Conservation (phyloP, 92 coral and sea anemone genomes). For the Epizoanthus ramosus region DNA sequence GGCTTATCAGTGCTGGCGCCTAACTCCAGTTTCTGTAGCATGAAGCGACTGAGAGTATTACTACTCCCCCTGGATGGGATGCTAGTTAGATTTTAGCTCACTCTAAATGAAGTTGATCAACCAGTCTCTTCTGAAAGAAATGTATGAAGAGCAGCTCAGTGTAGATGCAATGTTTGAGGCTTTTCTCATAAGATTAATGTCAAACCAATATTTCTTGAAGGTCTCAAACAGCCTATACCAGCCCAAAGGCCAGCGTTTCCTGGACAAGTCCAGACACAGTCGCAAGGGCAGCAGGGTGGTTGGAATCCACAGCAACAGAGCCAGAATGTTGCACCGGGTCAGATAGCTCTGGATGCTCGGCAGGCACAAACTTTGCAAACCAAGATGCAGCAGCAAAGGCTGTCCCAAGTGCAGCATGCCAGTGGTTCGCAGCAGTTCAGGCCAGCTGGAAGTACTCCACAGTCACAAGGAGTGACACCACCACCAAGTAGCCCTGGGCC, state of each 20-base stretch:
- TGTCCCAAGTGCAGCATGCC: conserved; percentile 17
- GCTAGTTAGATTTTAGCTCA: too few species aligned
- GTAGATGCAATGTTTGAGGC: not conserved
- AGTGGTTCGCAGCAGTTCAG: conserved; percentile 13
- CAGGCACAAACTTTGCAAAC: conserved; percentile 40
- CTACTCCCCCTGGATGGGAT: too few species aligned
- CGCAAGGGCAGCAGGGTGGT: conserved; percentile 19
- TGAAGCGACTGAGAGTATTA: too few species aligned
- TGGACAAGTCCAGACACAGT: conserved; percentile 13
- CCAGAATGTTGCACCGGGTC: conserved; percentile 3
- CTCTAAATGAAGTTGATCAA: too few species aligned
- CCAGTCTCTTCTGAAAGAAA: too few species aligned
- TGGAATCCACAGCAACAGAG: conserved; percentile 15
- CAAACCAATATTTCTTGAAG: not conserved
- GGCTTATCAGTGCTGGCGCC: too few species aligned
- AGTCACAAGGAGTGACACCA: not conserved
- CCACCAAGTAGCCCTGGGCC: conserved; percentile 8
- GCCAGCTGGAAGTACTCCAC: conserved; percentile 30
- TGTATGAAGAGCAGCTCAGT: not conserved
- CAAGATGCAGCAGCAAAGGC: conserved; percentile 33
- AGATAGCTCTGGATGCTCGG: conserved; percentile 19
- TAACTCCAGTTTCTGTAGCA: too few species aligned
- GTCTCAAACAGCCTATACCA: not conserved
- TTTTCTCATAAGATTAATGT: not conserved
- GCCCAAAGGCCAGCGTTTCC: conserved; percentile 33